A percentile compares a stretch with the other conserved stretches of the same genome.
Conservation (phyloP, 2,888 invertebrate species). For the Lagria hirta region DNA sequence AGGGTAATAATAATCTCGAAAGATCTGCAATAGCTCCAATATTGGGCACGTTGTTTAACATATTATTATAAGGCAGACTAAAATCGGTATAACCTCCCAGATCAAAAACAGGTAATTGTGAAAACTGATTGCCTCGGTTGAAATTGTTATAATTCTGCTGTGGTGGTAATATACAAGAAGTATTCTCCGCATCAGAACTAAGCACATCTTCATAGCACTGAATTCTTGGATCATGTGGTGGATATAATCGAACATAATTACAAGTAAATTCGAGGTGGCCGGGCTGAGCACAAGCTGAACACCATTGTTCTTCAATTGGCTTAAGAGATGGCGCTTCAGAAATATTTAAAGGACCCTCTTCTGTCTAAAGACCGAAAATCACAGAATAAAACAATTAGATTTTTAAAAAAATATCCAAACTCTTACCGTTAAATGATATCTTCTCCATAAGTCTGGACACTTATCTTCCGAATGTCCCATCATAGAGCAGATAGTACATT, state of each 20-base stretch:
- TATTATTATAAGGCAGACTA: no score
- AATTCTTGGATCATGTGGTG: constrained; percentile 37
- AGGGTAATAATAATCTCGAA: no score
- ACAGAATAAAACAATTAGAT: no score
- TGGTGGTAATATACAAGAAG: no score
- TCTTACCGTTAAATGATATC: constrained; percentile 72
- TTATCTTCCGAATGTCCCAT: constrained; percentile 62
- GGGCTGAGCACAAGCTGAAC: constrained; percentile 53
- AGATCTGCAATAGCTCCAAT: no score
- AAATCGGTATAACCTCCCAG: no score
- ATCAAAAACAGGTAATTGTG: no score
- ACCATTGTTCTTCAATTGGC: constrained; percentile 46
- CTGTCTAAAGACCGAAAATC: constrained; percentile 33
- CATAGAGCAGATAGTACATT: constrained; percentile 65
- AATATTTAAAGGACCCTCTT: constrained; percentile 40
- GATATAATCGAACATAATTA: constrained; percentile 35
- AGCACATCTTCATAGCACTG: constrained; percentile 38
- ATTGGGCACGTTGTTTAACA: no score
- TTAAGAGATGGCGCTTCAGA: constrained; percentile 43
- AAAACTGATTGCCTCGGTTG: no score
- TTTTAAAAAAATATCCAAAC: no score
- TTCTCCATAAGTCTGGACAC: constrained; percentile 76
- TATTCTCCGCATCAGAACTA: constrained; percentile 1
- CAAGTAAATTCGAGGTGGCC: constrained; percentile 52
- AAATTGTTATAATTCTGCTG: no score